Percentiles rank a stretch among this genome's conserved stretches.
phyloP scores from a whole-genome alignment of 2,888 invertebrate genomes.

The Tetrapedia diversipes region DNA sequence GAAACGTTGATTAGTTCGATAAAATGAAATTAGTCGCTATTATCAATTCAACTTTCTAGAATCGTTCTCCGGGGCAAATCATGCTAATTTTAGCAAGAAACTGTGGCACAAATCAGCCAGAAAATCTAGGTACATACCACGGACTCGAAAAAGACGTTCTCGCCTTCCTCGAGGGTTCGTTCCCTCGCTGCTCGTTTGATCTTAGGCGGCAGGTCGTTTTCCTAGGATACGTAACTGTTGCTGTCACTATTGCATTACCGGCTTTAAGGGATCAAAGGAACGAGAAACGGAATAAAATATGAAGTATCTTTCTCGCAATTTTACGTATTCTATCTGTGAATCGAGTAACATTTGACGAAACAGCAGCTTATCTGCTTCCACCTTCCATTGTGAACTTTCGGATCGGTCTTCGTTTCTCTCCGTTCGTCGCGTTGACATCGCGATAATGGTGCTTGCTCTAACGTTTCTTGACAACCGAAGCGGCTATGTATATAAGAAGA shows the following conservation, averaged over 20 bases:
- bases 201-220: constrained; percentile 45
- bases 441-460: no score
- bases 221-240: constrained; percentile 40
- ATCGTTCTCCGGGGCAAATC: constrained; percentile 1
- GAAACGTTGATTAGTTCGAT: constrained; percentile 56
- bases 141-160: not conserved
- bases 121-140: not conserved
- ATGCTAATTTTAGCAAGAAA: not conserved
- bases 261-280: constrained; percentile 44
- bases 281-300: constrained; percentile 61
- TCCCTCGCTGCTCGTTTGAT: constrained; percentile 49
- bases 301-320: constrained; percentile 25
- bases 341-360: constrained; percentile 33
- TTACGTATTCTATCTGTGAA: constrained; percentile 54
- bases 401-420: not conserved
- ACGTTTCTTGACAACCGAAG: not conserved
- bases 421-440: not conserved
- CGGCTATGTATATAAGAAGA: not conserved
- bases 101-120: constrained; percentile 2
- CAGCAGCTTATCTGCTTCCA: not conserved
- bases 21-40: constrained; percentile 74
- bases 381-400: constrained; percentile 1
- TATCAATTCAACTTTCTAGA: constrained; percentile 38
- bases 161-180: not conserved
- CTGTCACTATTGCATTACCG: constrained; percentile 45